Base-by-base conservation (phyloP, 1,140 invertebrate species). In the Ditylenchus dipsaci region DNA sequence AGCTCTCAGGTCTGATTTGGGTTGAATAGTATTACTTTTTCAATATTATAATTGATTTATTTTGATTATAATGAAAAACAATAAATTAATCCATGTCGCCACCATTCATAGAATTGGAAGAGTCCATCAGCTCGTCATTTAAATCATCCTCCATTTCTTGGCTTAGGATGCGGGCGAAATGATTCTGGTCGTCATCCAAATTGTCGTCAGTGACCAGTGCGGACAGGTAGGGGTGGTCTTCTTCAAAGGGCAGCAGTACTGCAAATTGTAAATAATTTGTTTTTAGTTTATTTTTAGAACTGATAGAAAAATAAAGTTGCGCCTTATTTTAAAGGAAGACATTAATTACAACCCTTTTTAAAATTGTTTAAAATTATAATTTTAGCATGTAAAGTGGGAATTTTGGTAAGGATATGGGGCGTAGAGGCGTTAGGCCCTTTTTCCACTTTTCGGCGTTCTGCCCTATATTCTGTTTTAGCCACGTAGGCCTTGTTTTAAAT, bases 201-300 rank as follows among this genome's bases (percentile, higher is more conserved):
- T 61, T 61, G n/a, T 61, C 59, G 29, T 61, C 59, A 5, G 59
- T 61, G 19, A 61, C 59, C 29, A 61, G n/a, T 29, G 59, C 59
- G 3, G 59, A 61, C 29, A 61, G n/a, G n/a, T 61, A 61, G 3
- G 59, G 59, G 3, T 21, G 59, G 29, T 61, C 59, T 30, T 61
- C 59, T 13, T 30, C 59, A 29, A 61, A 61, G 27, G 59, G 59
- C 29, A 61, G 38, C 13, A 61, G 29, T 5, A 61, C 59, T 61
- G 3, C 3, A 61, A 61, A 38, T 38, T 38, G 33, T 3, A 38
- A 38, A 38, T 38, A 38, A n/a, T 47, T 21, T 15, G 15, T 47
- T 47, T 47, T 21, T 15, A 15, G 21, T 15, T 21, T 47, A 15
- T 47, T 47, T 15, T 15, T 47, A 15, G 45, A 47, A 47, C 45